Base-by-base conservation (phyloP, 2,113 vertebrate genomes). In the Numida meleagris region DNA sequence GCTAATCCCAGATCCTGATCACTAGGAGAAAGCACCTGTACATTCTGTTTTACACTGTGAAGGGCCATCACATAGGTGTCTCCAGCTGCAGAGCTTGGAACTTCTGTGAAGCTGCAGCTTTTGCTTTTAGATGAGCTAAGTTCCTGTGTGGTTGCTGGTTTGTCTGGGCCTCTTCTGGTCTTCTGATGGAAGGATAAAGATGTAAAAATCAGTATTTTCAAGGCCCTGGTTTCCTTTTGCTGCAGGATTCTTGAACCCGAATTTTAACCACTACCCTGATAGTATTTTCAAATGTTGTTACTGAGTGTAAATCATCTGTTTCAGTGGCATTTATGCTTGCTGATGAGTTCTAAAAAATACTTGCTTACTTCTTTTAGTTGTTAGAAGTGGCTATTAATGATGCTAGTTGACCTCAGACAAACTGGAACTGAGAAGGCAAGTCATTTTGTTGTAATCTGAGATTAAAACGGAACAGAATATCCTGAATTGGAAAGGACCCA, bases 1-100 rank as follows among this genome's bases (percentile, higher is more conserved):
- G n/a, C 36, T 51, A 34, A 17, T 51, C n/a, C 13, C 25, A 53
- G 24, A 48, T 62, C 31, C 34, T 42, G 17, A 4, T 55, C 29
- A 10, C 43, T 62, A 46, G 27, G 81, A 43, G 38, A 51, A 84
- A 45, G n/a, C 24, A 10, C 25, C 42, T 73, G 5, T 77, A n/a
- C 12, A 0, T 8, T 10, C 11, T 20, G 21, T 75, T 63, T 61
- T 0, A 0, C 25, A 55, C 14, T 7, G 9, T 16, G 15, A 75
- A 59, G 29, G 18, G 9, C 20, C 16, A 12, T 75, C 15, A 14
- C 0, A 0, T n/a, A 34, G 23, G 4, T 42, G 12, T 27, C 10
- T 74, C n/a, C 29, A 78, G 33, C 42, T 70, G 55, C 42, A 78
- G 40, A 71, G 31, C 68, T 36, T 34, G 23, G 25, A 61, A 38